Evolutionary conservation across 2,888 invertebrate genomes (phyloP), one percentile per base, ranked within the genome.

Genomic region (Limenitis camilla): DNA sequence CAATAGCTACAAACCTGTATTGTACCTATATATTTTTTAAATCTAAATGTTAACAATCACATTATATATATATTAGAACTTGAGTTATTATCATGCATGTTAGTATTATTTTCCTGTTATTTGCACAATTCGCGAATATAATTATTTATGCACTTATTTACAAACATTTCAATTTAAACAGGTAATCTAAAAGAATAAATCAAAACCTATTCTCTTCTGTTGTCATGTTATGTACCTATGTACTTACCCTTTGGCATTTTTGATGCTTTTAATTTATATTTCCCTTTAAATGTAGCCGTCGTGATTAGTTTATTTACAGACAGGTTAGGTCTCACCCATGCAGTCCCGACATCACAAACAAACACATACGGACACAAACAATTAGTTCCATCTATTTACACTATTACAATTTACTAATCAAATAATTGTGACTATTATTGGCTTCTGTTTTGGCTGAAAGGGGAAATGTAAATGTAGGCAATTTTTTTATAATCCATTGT

Each of bases 191-290:
- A 19, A 19, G n/a, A 19, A 19, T 19, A 19, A 19, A 19, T 19
- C 19, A 19, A 19, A 19, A 19, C 19, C 19, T 31, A 43, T 43
- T 33, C 19, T 40, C 11, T 38, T 5, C 11, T 30, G n/a, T 10
- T 36, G 6, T 33, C 30, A 32, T 38, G 19, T 10, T 27, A 31
- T 38, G 32, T 43, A 40, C 19, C 11, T 30, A 33, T n/a, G 8
- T 36, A 76, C 81, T 81, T 76, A 82, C 83, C 80, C 71, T 74
- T 81, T 59, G 81, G 81, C 80, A 79, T 79, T 65, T 69, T 77
- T 53, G 61, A 61, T 56, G 61, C 53, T 55, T 56, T 54, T 47
- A 61, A 50, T 68, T 66, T 68, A 62, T 54, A 61, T 59, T 68
- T 64, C 63, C 64, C 60, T 58, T 65, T 68, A 55, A 64, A 64